Conservation (phyloP, 2,888 invertebrate genomes). For the Dryobotodes eremita region DNA sequence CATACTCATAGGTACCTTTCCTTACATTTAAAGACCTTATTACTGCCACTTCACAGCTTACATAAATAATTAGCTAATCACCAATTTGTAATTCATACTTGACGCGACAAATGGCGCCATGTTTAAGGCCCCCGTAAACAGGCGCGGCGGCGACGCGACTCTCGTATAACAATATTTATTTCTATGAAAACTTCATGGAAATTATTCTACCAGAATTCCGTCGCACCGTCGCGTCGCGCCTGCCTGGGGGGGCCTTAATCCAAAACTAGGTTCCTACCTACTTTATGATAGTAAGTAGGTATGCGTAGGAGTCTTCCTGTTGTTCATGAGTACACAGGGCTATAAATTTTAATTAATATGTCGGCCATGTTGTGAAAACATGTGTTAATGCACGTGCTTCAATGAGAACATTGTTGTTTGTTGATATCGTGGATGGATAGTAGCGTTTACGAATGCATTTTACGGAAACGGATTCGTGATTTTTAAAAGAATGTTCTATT, state of each 20-base stretch:
- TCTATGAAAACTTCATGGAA: not conserved
- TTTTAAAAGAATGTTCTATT: not conserved
- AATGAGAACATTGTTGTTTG: not conserved
- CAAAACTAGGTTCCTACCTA: not conserved
- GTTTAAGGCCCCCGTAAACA: not conserved
- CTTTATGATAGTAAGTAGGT: not conserved
- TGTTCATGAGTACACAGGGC: slow-evolving; percentile 19
- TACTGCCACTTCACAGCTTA: too few species aligned
- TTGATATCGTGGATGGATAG: not conserved
- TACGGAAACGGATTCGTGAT: too few species aligned
- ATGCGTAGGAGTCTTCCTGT: slow-evolving; percentile 50
- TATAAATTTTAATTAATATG: slow-evolving; percentile 53
- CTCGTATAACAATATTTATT: not conserved
- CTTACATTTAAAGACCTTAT: too few species aligned
- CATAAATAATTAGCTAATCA: slow-evolving; percentile 1
- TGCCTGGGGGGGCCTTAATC: not conserved
- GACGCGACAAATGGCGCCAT: slow-evolving; percentile 34
- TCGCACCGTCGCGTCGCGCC: not conserved
- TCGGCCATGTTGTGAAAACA: slow-evolving; percentile 29
- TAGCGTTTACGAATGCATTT: too few species aligned
- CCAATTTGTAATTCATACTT: slow-evolving; percentile 21
- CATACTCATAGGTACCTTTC: too few species aligned
- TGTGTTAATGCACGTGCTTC: slow-evolving; percentile 11
- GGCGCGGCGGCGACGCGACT: not conserved
- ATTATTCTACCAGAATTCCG: not conserved